Conservation (phyloP, 2,113 vertebrate species). For the Corydoras maculifer region DNA sequence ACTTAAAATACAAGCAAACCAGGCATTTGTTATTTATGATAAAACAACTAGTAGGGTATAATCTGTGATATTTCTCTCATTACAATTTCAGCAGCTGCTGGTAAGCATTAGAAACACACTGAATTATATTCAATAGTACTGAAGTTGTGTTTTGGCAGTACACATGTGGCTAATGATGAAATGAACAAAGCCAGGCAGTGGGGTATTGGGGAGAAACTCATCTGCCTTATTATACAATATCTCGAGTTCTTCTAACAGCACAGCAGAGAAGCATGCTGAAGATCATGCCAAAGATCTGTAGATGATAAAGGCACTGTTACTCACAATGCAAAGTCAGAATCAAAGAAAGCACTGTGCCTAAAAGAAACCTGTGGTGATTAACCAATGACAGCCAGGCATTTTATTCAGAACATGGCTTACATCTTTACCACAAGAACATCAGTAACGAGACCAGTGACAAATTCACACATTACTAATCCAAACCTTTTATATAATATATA, state of each 20-base stretch:
- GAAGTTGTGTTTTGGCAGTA: constrained; percentile 2
- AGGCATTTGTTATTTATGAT: not conserved
- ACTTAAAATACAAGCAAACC: constrained; percentile 1
- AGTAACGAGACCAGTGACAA: too few relatives aligned
- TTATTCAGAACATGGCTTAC: too few relatives aligned
- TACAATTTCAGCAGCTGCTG: not conserved
- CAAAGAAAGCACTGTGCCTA: not conserved
- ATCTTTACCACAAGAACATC: too few relatives aligned
- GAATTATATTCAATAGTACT: not conserved
- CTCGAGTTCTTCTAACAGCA: constrained; percentile 78
- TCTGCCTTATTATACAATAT: constrained; percentile 67
- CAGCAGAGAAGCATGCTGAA: constrained; percentile 95
- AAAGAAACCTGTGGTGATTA: too few relatives aligned
- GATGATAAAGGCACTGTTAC: constrained; percentile 13
- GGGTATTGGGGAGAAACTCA: not conserved
- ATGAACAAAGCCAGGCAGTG: constrained; percentile 19
- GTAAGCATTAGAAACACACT: not conserved
- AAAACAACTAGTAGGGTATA: not conserved
- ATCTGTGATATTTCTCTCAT: not conserved
- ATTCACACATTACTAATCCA: too few relatives aligned
- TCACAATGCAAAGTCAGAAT: not conserved
- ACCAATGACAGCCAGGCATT: too few relatives aligned
- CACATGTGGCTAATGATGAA: not conserved
- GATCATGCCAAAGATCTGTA: constrained; percentile 92
- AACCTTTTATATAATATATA: too few relatives aligned